Base-by-base conservation (phyloP, 2,797 vertebrate genomes). In the Macropodus opercularis region DNA sequence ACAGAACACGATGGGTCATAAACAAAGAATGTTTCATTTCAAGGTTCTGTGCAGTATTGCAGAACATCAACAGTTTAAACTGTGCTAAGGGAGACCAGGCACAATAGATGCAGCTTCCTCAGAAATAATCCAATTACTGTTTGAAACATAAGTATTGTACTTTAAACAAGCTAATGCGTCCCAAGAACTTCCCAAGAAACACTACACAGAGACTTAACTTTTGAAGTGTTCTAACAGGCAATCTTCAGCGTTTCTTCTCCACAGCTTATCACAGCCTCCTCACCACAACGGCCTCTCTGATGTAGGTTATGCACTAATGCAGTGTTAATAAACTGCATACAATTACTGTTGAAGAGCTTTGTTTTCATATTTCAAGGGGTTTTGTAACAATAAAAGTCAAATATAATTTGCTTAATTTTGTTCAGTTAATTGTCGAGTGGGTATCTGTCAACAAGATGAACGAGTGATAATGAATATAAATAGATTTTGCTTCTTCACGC, bases 361-460 rank as follows among this genome's bases (percentile, higher is more conserved):
- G 49, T 78, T 79, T 75, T 75, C 17, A 48, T 49, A 53, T 63
- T 63, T 41, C 14, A 21, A 49, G 65, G 57, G 65, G 29, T 67
- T 75, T 73, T 48, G 8, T 65, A 47, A 68, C 69, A 61, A 78
- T 74, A 65, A 72, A 68, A 56, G 49, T 34, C 34, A 14, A 70
- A 63, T 36, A 44, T 54, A 47, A 68, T 78, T 70, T 31, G 32
- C 12, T 41, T 72, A 35, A 61, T 63, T 44, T 72, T 69, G 40
- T 54, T 71, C 29, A 5, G 67, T 65, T 68, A 84, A 80, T 77
- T 78, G 67, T 75, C 56, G 62, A 10, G 39, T 42, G 32, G 21
- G 50, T 41, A 34, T 60, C 31, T 43, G 13, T 47, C 36, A 51
- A 31, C 1, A 0, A 58, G 38, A 52, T 38, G 26, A 55, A 35